These are phyloP conservation scores for Hypsopygia costalis DNA, from an alignment of 2,888 invertebrate genomes.

Conservation along the genomic window DNA sequence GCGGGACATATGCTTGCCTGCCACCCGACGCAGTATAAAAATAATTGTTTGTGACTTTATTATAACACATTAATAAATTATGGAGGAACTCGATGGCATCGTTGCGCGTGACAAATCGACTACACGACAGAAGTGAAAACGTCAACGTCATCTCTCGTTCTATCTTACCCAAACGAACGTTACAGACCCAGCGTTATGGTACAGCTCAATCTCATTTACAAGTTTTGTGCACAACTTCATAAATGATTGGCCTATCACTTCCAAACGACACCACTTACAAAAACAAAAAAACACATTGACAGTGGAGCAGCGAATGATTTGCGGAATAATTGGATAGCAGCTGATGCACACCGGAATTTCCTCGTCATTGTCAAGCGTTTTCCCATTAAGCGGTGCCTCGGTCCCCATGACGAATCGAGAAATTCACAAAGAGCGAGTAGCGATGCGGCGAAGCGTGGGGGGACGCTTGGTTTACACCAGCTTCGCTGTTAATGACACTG, in stretches of 20 bases:
- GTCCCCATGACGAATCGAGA: conserved; percentile 50
- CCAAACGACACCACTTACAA: conserved; percentile 8
- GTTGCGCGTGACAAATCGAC: no score
- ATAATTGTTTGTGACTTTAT: no score
- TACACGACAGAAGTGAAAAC: no score
- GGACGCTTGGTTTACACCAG: conserved; percentile 19
- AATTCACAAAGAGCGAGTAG: conserved; percentile 43
- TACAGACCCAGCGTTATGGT: no score
- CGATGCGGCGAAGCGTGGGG: conserved; percentile 11
- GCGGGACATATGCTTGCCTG: no score
- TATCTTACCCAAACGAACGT: no score
- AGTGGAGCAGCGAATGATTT: conserved; percentile 36
- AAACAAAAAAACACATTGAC: conserved; percentile 26
- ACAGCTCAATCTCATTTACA: no score
- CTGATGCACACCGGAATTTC: conserved; percentile 55
- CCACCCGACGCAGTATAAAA: no score
- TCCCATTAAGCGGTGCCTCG: conserved; percentile 44
- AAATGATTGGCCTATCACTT: not conserved
- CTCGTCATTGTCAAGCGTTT: conserved; percentile 56
- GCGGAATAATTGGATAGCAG: conserved; percentile 57
- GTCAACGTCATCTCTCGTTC: no score
- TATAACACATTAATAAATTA: no score
- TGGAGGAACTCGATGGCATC: no score
- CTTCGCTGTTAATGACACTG: conserved; percentile 33
- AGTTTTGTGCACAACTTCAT: no score